Evolutionary conservation across 2,113 vertebrate genomes (phyloP).

Genomic region (Danio rerio): DNA sequence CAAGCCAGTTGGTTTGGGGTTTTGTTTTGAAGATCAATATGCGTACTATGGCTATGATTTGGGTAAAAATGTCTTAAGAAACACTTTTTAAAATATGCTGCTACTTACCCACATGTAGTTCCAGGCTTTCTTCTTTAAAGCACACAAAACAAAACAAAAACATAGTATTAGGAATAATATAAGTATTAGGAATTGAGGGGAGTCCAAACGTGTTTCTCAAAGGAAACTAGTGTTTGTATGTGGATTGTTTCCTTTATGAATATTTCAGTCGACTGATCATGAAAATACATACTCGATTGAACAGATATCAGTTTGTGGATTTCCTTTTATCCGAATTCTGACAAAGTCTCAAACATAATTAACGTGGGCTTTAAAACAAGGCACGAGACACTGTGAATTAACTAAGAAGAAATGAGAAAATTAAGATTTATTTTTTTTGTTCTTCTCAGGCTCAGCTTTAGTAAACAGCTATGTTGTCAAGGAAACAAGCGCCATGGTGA

Average conservation of each 20-base stretch:
- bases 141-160: not conserved
- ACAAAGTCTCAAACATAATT: not conserved
- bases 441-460: constrained; percentile 68
- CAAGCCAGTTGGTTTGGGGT: not conserved
- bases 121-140: not conserved
- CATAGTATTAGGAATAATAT: no score
- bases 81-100: not conserved
- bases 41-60: constrained; percentile 27
- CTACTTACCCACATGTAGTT: not conserved
- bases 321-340: not conserved
- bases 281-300: not conserved
- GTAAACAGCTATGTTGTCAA: constrained; percentile 74
- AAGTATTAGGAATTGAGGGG: not conserved
- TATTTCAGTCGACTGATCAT: not conserved
- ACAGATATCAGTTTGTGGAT: not conserved
- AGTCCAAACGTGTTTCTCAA: not conserved
- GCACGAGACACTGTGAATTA: constrained; percentile 46
- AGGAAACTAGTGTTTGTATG: not conserved
- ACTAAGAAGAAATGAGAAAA: constrained; percentile 50
- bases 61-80: not conserved
- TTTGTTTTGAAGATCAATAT: constrained; percentile 18
- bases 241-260: not conserved
- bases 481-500: constrained; percentile 74
- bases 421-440: constrained; percentile 64
- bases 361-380: constrained; percentile 54